These are phyloP conservation scores for Polyodon spathula DNA, from an alignment of 2,113 vertebrate species.

Conservation along the genomic window DNA sequence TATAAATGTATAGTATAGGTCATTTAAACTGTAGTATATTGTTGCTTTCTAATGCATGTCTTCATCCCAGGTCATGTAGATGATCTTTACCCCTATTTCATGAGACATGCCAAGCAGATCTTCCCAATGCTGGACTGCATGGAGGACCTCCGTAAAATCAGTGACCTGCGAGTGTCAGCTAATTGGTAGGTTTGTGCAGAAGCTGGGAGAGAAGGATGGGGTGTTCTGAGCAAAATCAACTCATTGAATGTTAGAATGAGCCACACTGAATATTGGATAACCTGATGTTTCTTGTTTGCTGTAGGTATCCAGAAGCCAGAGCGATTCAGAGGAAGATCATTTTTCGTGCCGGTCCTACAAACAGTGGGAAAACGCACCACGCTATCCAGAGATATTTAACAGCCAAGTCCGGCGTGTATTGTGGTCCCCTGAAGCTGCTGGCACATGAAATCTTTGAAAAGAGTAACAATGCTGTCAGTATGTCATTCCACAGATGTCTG, in stretches of 20 bases:
- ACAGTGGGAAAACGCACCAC: slow-evolving; percentile 95
- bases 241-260: too few relatives aligned
- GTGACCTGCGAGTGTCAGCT: slow-evolving; percentile 81
- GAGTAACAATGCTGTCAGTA: slow-evolving; percentile 80
- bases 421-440: slow-evolving; percentile 87
- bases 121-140: slow-evolving; percentile 96
- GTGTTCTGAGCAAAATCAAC: background rate
- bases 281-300: slow-evolving; percentile 14
- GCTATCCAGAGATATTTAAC: slow-evolving; percentile 87
- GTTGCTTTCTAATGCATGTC: too few relatives aligned
- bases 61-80: slow-evolving; percentile 73
- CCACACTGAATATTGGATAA: background rate
- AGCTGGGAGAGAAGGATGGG: background rate
- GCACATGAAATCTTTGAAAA: slow-evolving; percentile 97
- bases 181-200: slow-evolving; percentile 71
- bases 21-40: too few relatives aligned
- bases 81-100: slow-evolving; percentile 89
- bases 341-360: slow-evolving; percentile 92
- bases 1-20: too few relatives aligned
- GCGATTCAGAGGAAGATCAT: slow-evolving; percentile 84
- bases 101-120: slow-evolving; percentile 86
- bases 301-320: slow-evolving; percentile 91
- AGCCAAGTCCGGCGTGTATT: slow-evolving; percentile 85
- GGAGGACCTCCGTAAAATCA: slow-evolving; percentile 94
- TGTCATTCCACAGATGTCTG: slow-evolving; percentile 13